These are phyloP conservation scores for Pectinophora gossypiella DNA, from an alignment of 1,140 invertebrate genomes.

Conservation along the genomic window DNA sequence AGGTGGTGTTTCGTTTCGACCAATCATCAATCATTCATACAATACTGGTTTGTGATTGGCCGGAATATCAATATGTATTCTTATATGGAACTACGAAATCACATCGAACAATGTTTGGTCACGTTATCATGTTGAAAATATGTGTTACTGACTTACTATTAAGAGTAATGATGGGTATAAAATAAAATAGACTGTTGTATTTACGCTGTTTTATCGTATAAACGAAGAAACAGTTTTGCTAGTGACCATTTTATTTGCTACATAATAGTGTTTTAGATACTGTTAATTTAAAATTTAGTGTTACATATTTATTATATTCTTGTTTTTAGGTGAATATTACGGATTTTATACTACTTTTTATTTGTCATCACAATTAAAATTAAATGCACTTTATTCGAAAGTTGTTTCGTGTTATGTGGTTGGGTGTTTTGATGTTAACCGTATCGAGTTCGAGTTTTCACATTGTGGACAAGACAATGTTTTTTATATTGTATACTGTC, in stretches of 20 bases:
- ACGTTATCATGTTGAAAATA: background rate
- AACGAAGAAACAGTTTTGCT: slow-evolving; percentile 4
- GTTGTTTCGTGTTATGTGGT: slow-evolving; percentile 21
- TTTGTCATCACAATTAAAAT: slow-evolving; percentile 34
- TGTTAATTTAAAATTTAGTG: slow-evolving; percentile 30
- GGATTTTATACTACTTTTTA: slow-evolving; percentile 23
- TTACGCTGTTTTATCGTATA: background rate
- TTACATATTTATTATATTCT: slow-evolving; percentile 39
- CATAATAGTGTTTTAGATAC: slow-evolving; percentile 26
- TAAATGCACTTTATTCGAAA: slow-evolving; percentile 30
- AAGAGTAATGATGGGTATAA: background rate
- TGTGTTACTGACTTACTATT: slow-evolving; percentile 4
- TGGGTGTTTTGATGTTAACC: background rate
- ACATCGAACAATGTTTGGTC: too few species aligned
- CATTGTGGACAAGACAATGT: background rate
- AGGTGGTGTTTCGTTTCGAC: background rate
- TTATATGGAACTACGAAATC: too few species aligned
- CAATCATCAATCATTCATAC: too few species aligned
- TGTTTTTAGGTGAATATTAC: slow-evolving; percentile 40
- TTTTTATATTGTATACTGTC: background rate
- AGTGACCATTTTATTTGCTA: slow-evolving; percentile 11
- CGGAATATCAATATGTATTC: too few species aligned
- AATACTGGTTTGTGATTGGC: too few species aligned
- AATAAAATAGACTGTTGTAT: background rate
- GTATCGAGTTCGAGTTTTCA: background rate